Evolutionary conservation across 2,888 invertebrate genomes (phyloP), one percentile per base, ranked within the genome.

Genomic region (Philereme transversata): DNA sequence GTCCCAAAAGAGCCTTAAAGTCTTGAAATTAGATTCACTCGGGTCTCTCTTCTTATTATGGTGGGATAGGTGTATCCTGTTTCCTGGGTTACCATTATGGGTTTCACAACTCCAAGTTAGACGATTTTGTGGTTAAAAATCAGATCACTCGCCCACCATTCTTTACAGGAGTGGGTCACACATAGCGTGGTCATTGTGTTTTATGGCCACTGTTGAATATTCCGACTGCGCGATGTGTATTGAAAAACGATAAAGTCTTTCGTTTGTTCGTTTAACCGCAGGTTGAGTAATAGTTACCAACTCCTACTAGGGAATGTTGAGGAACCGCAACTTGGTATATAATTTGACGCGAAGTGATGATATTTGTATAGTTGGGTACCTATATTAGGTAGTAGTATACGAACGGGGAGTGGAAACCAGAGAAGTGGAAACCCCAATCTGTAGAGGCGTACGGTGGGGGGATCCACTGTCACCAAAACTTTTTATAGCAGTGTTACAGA

Each of bases 171-270:
- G 36, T 49, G 48, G 38, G 45, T 48, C 43, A n/a, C n/a, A n/a
- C n/a, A n/a, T 4, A 45, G 34, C 55, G 61, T 60, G 52, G 61
- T 60, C 65, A 68, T 65, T 68, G 69, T 64, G 47, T 49, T 55
- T 65, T 67, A 71, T 69, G 64, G 67, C 34, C 51, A 62, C 63
- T 57, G 65, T 65, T 72, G 63, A 70, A 70, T 73, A 74, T 74
- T 73, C 71, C 57, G 59, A 56, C 45, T 41, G 38, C 34, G 51
- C 47, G 41, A 43, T 51, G 57, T 47, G 54, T 64, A 67, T 67
- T 67, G 67, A 67, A 55, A 64, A 67, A 62, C 64, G 11, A 64
- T 67, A 60, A 66, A 67, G 63, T 50, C 57, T 55, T 62, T 54
- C 46, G 51, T 40, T 57, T 49, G 40, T 55, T 11, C 45, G 48